Conservation (phyloP, 2,113 vertebrate species). For the Phoenicopterus ruber region DNA sequence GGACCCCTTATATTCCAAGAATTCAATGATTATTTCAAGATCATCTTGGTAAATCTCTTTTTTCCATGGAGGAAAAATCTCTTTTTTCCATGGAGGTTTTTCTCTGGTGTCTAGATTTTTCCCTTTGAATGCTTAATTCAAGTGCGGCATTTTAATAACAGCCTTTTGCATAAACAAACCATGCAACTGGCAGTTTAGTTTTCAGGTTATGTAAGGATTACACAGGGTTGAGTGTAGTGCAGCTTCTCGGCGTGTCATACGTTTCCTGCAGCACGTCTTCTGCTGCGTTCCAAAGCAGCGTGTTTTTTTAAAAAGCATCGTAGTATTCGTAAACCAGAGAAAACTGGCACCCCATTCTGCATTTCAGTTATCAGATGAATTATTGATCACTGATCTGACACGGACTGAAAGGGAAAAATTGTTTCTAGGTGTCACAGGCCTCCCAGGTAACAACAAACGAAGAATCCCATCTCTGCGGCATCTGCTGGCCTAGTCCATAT, state of each 20-base stretch:
- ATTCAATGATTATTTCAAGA: not conserved
- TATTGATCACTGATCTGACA: not conserved
- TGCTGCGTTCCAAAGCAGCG: not conserved
- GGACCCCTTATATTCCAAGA: not conserved
- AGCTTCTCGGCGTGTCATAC: not conserved
- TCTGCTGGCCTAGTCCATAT: not conserved
- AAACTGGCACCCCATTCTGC: not conserved
- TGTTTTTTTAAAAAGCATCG: not conserved
- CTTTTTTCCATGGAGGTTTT: not conserved
- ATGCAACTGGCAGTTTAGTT: not conserved
- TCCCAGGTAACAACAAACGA: not conserved
- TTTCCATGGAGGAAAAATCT: not conserved
- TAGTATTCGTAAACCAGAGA: not conserved
- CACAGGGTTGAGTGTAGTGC: not conserved
- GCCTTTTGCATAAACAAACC: not conserved
- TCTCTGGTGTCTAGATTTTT: not conserved
- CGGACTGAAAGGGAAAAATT: not conserved
- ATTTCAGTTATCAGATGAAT: not conserved
- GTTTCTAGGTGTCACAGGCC: not conserved
- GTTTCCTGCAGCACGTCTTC: not conserved
- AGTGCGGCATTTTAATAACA: not conserved
- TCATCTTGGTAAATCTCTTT: not conserved
- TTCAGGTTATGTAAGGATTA: not conserved
- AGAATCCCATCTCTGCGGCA: rapidly evolving
- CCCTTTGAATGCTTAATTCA: not conserved